A percentile compares a stretch with the other conserved stretches of the same genome.
Evolutionary conservation across 2,888 invertebrate species (phyloP).

Genomic region (Ophion slaviceki): DNA sequence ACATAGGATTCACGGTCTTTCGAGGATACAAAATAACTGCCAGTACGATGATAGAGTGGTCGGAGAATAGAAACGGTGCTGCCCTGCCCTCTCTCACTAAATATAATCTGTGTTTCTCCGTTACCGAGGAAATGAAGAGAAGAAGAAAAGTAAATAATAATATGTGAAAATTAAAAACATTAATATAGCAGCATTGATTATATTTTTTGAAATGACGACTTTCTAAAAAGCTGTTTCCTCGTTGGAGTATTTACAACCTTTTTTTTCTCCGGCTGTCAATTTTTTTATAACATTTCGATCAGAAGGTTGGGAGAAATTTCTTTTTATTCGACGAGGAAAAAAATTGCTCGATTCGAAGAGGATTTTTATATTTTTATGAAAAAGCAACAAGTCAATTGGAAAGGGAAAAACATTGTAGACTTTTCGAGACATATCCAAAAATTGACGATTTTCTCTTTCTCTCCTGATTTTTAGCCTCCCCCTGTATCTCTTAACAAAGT

Average conservation of each 20-base stretch:
- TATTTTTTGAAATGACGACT: neutral
- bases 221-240: neutral
- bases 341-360: neutral
- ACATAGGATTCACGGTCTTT: neutral
- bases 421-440: constrained; percentile 34
- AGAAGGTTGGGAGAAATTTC: neutral
- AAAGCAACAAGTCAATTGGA: neutral
- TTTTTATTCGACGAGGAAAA: neutral
- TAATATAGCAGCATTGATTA: neutral
- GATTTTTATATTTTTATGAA: neutral
- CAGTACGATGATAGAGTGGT: constrained; percentile 58
- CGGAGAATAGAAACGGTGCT: constrained; percentile 45
- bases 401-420: neutral
- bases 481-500: neutral
- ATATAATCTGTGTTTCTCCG: constrained; percentile 35
- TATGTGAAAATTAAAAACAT: neutral
- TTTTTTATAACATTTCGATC: neutral
- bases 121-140: constrained; percentile 21
- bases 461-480: constrained; percentile 2
- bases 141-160: neutral
- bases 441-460: neutral
- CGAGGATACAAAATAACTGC: constrained; percentile 52
- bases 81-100: constrained; percentile 36
- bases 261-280: neutral
- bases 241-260: neutral